These are phyloP conservation scores for Hyphantria cunea DNA, from an alignment of 1,140 invertebrate genomes.

Conservation along the genomic window DNA sequence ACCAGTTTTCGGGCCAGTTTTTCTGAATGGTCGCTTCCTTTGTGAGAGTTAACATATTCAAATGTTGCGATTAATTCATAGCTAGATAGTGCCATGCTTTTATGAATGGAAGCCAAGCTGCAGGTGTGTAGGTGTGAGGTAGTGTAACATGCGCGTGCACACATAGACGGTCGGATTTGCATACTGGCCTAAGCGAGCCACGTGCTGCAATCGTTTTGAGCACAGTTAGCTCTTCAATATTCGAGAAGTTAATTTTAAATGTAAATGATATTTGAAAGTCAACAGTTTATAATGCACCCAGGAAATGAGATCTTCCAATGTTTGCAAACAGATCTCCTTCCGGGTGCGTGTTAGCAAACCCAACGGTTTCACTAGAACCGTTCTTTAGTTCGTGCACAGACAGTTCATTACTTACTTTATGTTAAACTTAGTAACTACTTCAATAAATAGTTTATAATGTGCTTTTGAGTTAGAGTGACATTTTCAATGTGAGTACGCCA, in stretches of 20 bases:
- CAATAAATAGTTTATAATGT: neutral
- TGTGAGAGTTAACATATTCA: slow-evolving; percentile 80
- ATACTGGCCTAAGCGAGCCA: slow-evolving; percentile 69
- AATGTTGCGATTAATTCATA: slow-evolving; percentile 81
- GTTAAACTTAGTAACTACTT: slow-evolving; percentile 2
- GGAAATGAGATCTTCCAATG: slow-evolving; percentile 38
- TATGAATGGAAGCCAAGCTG: slow-evolving; percentile 70
- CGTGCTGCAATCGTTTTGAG: slow-evolving; percentile 65
- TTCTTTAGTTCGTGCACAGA: slow-evolving; percentile 12
- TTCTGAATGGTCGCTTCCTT: slow-evolving; percentile 79
- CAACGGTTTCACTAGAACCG: slow-evolving; percentile 15
- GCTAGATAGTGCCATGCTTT: slow-evolving; percentile 74
- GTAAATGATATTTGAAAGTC: slow-evolving; percentile 71
- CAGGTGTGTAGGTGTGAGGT: slow-evolving; percentile 54
- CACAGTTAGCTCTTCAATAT: slow-evolving; percentile 75
- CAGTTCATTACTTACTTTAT: slow-evolving; percentile 17
- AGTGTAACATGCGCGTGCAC: slow-evolving; percentile 45
- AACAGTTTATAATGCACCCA: slow-evolving; percentile 43
- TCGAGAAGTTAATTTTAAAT: slow-evolving; percentile 73
- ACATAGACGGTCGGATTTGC: slow-evolving; percentile 67
- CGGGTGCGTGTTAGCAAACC: slow-evolving; percentile 22
- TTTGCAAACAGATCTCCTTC: slow-evolving; percentile 29
- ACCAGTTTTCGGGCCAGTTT: slow-evolving; percentile 75
- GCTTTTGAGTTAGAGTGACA: no score
- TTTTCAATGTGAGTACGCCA: no score